These are phyloP conservation scores for Pogoniulus pusillus DNA, from an alignment of 2,797 vertebrate species.

Conservation along the genomic window DNA sequence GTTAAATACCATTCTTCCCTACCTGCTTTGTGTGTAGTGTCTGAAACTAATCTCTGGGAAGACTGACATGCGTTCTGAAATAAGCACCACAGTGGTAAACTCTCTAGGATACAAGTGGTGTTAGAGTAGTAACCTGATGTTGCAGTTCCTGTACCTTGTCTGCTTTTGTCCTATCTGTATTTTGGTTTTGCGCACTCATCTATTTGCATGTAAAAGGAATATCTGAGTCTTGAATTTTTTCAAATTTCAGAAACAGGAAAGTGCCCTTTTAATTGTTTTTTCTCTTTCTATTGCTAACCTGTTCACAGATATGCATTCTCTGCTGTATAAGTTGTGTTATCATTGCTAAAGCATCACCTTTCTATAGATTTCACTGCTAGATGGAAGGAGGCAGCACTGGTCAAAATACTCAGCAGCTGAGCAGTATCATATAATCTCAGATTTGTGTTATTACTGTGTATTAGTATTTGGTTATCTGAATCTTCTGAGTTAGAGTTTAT, in stretches of 20 bases:
- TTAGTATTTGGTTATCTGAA: neutral
- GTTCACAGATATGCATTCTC: neutral
- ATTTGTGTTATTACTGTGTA: neutral
- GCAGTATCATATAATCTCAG: neutral
- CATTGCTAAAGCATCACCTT: neutral
- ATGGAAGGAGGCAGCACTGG: neutral
- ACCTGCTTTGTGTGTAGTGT: neutral
- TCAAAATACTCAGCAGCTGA: neutral
- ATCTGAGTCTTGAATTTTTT: neutral
- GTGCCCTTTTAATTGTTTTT: neutral
- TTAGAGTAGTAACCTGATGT: neutral
- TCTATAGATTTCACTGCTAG: neutral
- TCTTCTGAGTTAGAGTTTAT: neutral
- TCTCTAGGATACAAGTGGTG: neutral
- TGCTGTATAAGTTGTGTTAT: neutral
- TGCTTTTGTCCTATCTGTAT: rapidly evolving
- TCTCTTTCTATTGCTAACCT: neutral
- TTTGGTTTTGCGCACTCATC: neutral
- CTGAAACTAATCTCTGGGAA: neutral
- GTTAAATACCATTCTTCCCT: neutral
- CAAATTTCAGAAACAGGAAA: neutral
- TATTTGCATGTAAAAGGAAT: neutral
- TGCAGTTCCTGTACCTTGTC: neutral
- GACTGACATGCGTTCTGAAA: neutral
- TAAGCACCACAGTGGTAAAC: neutral